Conservation (phyloP, 2,888 invertebrate species). For the Tenthredo distinguenda region DNA sequence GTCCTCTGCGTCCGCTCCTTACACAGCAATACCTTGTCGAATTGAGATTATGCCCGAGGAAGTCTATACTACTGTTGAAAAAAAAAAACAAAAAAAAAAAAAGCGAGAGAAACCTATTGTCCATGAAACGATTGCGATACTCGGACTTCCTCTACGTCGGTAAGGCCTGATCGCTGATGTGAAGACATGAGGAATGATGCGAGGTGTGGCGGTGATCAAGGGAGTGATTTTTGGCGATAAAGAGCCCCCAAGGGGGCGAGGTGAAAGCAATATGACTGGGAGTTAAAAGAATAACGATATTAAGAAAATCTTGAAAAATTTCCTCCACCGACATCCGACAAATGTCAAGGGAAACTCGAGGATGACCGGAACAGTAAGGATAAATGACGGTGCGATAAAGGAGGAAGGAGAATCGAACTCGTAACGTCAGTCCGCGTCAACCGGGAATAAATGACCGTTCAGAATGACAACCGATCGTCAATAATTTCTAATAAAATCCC, state of each 20-base stretch:
- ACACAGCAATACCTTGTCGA: background rate
- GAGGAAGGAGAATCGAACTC: background rate
- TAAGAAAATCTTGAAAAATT: background rate
- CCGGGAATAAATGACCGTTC: background rate
- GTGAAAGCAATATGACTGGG: background rate
- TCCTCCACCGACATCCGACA: background rate
- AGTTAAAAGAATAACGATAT: background rate
- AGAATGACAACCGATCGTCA: background rate
- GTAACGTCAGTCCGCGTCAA: background rate
- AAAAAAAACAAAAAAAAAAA: background rate
- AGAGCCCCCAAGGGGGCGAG: background rate
- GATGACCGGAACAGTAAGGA: background rate
- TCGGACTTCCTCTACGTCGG: slow-evolving; percentile 30
- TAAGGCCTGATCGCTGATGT: slow-evolving; percentile 48
- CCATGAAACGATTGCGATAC: background rate
- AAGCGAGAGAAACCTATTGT: background rate
- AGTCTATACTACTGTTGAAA: background rate
- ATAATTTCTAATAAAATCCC: background rate
- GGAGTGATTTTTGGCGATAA: slow-evolving; percentile 10
- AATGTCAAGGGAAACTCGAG: background rate
- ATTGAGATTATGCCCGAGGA: background rate
- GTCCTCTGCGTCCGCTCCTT: slow-evolving; percentile 8
- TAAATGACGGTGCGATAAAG: background rate
- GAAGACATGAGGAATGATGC: slow-evolving; percentile 44
- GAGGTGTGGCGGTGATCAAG: slow-evolving; percentile 21